Conservation (phyloP, 2,113 vertebrate genomes). For the Coreoperca whiteheadi region DNA sequence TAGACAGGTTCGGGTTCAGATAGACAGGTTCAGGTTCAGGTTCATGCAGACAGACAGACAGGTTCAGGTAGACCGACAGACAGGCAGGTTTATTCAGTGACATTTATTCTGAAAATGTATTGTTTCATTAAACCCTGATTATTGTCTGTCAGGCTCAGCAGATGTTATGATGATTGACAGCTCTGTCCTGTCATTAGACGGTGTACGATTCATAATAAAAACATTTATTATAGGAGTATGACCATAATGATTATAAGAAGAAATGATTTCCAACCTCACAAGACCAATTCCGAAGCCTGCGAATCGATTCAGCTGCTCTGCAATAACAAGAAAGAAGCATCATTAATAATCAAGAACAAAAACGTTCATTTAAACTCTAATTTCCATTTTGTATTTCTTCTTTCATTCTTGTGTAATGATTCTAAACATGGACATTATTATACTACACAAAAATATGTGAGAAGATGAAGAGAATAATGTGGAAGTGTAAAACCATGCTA, state of each 20-base stretch:
- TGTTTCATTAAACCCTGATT: not conserved
- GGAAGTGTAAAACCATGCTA: not conserved
- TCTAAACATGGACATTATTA: not conserved
- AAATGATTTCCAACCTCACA: conserved; percentile 84
- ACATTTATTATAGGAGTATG: not conserved
- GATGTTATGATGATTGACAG: not conserved
- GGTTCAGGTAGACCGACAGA: no score
- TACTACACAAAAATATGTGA: no score
- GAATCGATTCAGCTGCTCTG: conserved; percentile 73
- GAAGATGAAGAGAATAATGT: not conserved
- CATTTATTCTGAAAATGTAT: conserved; percentile 6
- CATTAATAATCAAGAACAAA: not conserved
- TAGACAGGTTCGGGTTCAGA: no score
- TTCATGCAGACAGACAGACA: no score
- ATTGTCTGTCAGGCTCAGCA: not conserved
- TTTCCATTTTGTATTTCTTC: not conserved
- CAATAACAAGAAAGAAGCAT: not conserved
- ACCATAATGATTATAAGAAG: not conserved
- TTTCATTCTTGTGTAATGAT: not conserved
- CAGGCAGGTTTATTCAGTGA: not conserved
- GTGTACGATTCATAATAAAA: not conserved
- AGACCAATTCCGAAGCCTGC: conserved; percentile 81
- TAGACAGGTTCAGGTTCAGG: no score
- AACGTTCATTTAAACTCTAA: not conserved
- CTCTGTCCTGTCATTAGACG: no score